A percentile compares a stretch with the other conserved stretches of the same genome.
Evolutionary conservation across 2,888 invertebrate species (phyloP).

Genomic region (Acanthoscelides obtectus): DNA sequence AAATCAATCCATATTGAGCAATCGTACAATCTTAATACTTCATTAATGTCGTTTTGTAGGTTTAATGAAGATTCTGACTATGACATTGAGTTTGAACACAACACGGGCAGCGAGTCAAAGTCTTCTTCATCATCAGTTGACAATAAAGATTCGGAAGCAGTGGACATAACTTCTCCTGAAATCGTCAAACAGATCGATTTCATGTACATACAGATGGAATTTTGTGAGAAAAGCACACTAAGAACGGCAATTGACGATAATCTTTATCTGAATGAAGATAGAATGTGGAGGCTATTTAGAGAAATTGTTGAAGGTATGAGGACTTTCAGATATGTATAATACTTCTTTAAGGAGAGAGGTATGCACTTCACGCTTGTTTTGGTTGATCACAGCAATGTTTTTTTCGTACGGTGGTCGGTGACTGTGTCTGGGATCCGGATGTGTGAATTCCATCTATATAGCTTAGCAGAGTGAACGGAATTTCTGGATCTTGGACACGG

Average conservation of each 20-base stretch:
- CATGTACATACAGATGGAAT: conserved; percentile 97
- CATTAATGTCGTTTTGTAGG: no score
- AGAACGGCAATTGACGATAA: conserved; percentile 83
- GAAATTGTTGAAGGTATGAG: conserved; percentile 81
- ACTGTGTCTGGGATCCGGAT: no score
- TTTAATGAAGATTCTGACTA: conserved; percentile 45
- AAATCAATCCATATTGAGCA: no score
- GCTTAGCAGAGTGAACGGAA: no score
- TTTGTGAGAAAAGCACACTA: conserved; percentile 93
- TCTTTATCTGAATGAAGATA: conserved; percentile 67
- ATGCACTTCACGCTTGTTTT: no score
- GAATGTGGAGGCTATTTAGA: conserved; percentile 88
- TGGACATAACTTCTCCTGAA: conserved; percentile 14
- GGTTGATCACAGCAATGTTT: no score
- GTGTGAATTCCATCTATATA: no score
- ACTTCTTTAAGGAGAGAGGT: no score
- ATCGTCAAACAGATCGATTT: conserved; percentile 44
- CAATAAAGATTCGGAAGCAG: conserved; percentile 3
- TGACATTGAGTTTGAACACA: conserved; percentile 60
- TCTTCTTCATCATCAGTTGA: conserved; percentile 10
- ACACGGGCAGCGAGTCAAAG: conserved; percentile 26
- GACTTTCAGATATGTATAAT: no score
- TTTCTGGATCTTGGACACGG: no score
- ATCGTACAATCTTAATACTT: no score
- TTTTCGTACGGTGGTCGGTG: no score